Percentiles rank a stretch among this genome's conserved stretches.
phyloP scores from a whole-genome alignment of 2,888 invertebrate genomes.

The Labia minor region DNA sequence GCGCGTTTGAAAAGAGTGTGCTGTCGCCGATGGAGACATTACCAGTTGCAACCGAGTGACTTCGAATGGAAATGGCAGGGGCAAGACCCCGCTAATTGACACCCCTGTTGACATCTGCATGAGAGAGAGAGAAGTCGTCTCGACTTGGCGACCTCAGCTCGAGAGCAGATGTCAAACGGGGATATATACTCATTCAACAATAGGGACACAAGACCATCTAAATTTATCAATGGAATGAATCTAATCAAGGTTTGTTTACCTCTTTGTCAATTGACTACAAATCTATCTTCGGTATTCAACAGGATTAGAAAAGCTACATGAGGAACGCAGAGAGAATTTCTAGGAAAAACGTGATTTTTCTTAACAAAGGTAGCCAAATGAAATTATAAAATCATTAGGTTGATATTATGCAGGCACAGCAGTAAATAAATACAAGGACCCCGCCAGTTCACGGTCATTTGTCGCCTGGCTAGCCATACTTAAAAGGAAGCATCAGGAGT shows the following conservation, averaged over 20 bases:
- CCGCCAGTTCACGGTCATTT: not conserved
- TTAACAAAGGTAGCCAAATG: not conserved
- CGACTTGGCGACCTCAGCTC: too few species aligned
- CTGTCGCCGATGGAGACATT: not conserved
- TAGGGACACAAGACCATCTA: not conserved
- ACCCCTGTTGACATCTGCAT: not conserved
- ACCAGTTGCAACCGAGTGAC: not conserved
- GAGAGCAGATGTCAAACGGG: not conserved
- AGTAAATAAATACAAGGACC: not conserved
- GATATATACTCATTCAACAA: not conserved
- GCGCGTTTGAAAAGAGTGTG: not conserved
- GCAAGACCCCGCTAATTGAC: not conserved
- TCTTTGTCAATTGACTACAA: not conserved
- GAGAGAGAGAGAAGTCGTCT: not conserved
- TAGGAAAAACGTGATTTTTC: not conserved
- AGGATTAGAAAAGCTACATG: not conserved
- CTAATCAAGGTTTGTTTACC: not conserved
- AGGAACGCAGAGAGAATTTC: not conserved
- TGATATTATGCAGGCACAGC: not conserved
- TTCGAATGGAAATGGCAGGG: not conserved
- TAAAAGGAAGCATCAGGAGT: not conserved
- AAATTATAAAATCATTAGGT: not conserved
- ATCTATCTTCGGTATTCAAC: not conserved
- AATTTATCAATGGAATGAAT: not conserved
- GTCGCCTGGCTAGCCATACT: not conserved